Evolutionary conservation across 1,140 invertebrate species (phyloP), one percentile per base, ranked within the genome.

Genomic region (Listronotus oregonensis): DNA sequence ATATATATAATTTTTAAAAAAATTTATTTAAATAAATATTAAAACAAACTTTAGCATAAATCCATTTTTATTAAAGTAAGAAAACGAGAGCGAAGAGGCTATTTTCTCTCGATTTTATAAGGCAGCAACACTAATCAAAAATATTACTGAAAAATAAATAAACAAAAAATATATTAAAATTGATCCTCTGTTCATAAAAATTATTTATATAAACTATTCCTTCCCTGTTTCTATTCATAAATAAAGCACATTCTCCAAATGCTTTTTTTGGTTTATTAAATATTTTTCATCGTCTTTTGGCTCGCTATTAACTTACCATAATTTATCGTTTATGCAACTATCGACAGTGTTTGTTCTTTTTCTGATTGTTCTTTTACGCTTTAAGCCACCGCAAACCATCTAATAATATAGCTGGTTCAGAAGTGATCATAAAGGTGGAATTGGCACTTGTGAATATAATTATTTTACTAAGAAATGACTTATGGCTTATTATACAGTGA

Each of bases 361-460:
- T 62, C 34, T 44, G 31, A 51, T 62, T 62, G 47, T 62, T 62
- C 39, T 62, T 52, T 51, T 61, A 27, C 44, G 60, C 60, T 62
- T 21, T 49, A 39, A 39, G 49, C 51, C 54, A 49, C 50, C 50
- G 49, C 60, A 62, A 49, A 62, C 39, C 50, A 62, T 62, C 54
- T 62, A 54, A 54, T 62, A 54, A 49, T 40, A 54, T 44, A 21
- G 46, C 32, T 44, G 49, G 58, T 10, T 31, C 9, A 44, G 27
- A 54, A 37, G 17, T 39, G 40, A 62, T 49, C 39, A 43, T 62
- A 51, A 52, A 49, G 59, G 59, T 37, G 59, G 17, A 49, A 49
- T 52, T 39, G 31, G 52, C 59, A 52, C 47, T 62, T 47, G 50
- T 62, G 52, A 62, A 62, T 62, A 52, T 49, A 62, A 62, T 62